Percentiles rank a stretch among this genome's conserved stretches.
Evolutionary conservation across 2,797 vertebrate genomes (phyloP).

Genomic region (Miichthys miiuy): DNA sequence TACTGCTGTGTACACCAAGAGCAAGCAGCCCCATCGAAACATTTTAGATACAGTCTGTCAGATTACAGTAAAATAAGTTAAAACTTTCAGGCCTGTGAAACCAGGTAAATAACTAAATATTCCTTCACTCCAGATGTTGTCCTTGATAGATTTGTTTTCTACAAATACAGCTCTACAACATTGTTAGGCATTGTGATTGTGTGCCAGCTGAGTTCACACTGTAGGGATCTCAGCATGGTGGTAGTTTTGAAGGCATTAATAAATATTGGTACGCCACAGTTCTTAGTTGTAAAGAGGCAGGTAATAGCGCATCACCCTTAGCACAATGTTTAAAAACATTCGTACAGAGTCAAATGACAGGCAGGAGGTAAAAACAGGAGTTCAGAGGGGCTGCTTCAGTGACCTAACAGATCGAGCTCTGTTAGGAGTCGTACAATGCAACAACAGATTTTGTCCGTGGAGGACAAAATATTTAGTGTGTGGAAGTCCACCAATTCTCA

Average conservation of each 20-base stretch:
- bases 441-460: background rate
- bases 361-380: slow-evolving; percentile 17
- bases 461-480: slow-evolving; percentile 5
- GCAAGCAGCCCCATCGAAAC: slow-evolving; percentile 43
- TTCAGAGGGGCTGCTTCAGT: slow-evolving; percentile 32
- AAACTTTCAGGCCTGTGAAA: slow-evolving; percentile 74
- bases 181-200: background rate
- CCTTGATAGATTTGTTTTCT: background rate
- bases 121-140: slow-evolving; percentile 27
- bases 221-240: slow-evolving; percentile 8
- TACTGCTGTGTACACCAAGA: slow-evolving; percentile 11
- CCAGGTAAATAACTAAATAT: slow-evolving; percentile 72
- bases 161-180: background rate
- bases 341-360: background rate
- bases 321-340: background rate
- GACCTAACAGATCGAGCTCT: background rate
- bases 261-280: slow-evolving; percentile 1
- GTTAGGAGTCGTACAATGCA: slow-evolving; percentile 3
- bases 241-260: slow-evolving; percentile 41
- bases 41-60: slow-evolving; percentile 25
- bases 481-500: background rate
- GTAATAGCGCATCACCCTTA: background rate
- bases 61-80: slow-evolving; percentile 75
- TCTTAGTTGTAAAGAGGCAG: slow-evolving; percentile 34
- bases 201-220: slow-evolving; percentile 38